Evolutionary conservation across 2,797 vertebrate genomes (phyloP), one percentile per base, ranked within the genome.

Genomic region (Glyptemys insculpta): DNA sequence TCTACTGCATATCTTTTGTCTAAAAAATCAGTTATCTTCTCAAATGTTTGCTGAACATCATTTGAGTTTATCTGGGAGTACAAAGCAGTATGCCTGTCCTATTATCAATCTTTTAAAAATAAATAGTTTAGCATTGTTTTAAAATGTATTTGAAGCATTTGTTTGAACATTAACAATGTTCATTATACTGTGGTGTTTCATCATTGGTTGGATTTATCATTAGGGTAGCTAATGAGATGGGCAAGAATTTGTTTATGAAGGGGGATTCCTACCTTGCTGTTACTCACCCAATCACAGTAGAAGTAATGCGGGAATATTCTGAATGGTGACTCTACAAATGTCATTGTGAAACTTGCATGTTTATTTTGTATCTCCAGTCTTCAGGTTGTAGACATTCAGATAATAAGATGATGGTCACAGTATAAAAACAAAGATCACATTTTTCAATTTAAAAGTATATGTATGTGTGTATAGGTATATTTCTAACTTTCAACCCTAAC

Each of bases 291-390:
- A 53, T 49, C 72, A 5, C 0, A 0, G 41, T 6, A 49, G n/a
- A 41, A 50, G 34, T 62, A 78, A 47, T 6, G 0, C 9, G 18
- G 21, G 65, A 37, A 68, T 34, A 8, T 16, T 37, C 18, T 54
- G 79, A 81, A 80, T 88, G 79, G 91, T 93, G 85, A 29, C 54
- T 5, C 1, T 29, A 23, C 34, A 72, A 59, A 11, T 72, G 52
- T 57, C 3, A 0, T 1, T 81, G 78, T 11, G 62, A 50, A 94
- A 53, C 14, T 5, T 80, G 31, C 0, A 0, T n/a, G 2, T 80
- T 87, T 76, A 5, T 82, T 94, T 91, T 88, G 41, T 41, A 23
- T 85, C 47, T 4, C 10, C 83, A 14, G 80, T 2, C 62, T 52
- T 49, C 4, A 37, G 44, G 86, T 56, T 25, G 31, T 62, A 79